Conservation (phyloP, 2,797 vertebrate species). For the Ceryle rudis region DNA sequence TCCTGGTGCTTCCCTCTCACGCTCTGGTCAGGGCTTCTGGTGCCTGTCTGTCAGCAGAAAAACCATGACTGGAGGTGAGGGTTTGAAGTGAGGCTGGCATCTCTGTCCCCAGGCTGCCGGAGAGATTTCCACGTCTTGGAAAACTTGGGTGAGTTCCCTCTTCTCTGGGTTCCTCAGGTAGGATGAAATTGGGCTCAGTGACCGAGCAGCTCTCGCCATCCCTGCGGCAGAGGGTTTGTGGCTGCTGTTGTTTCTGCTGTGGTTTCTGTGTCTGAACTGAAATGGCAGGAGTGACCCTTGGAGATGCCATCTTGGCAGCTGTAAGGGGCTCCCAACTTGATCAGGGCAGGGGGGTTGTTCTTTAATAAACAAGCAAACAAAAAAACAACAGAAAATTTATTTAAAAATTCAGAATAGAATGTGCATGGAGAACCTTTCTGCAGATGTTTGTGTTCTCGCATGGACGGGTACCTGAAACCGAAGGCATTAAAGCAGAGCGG, state of each 20-base stretch:
- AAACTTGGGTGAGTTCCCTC: neutral
- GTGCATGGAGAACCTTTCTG: fast-evolving
- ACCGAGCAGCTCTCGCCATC: neutral
- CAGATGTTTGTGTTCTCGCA: neutral
- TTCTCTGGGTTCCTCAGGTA: neutral
- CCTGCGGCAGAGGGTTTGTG: neutral
- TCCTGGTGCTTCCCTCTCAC: neutral
- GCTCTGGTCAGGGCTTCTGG: fast-evolving
- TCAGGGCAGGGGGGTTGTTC: fast-evolving
- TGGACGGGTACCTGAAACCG: fast-evolving
- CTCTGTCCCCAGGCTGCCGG: neutral
- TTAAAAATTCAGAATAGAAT: neutral
- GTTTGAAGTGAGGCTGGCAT: neutral
- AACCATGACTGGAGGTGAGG: neutral
- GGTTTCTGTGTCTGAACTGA: neutral
- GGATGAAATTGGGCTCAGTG: neutral
- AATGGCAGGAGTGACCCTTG: neutral
- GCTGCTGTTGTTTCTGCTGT: neutral
- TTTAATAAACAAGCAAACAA: neutral
- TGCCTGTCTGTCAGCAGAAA: neutral
- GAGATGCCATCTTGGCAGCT: neutral
- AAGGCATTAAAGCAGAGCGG: neutral
- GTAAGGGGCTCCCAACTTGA: neutral
- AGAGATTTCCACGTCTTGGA: neutral
- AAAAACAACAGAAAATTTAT: no score